phyloP scores from a whole-genome alignment of 23 tunicate species.

The Diplosoma virens region DNA sequence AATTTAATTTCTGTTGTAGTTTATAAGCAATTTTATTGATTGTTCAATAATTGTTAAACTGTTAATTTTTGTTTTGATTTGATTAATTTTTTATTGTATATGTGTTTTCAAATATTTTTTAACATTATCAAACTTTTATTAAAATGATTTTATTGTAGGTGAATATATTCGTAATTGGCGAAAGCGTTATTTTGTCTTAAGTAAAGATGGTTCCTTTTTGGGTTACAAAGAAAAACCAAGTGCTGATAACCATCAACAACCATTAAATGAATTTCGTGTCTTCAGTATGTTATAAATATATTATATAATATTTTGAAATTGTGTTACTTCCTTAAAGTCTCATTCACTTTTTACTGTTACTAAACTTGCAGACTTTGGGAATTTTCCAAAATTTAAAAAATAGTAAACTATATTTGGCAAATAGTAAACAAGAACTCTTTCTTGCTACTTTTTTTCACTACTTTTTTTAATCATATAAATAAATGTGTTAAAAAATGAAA shows the following conservation, averaged over 20 bases:
- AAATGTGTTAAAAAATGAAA: too few species aligned
- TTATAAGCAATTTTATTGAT: too few species aligned
- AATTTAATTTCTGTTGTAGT: too few species aligned
- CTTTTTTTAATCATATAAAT: too few species aligned
- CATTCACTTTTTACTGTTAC: too few species aligned
- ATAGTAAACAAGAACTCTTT: too few species aligned
- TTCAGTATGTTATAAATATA: constrained; percentile 42
- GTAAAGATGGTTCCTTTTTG: constrained; percentile 89
- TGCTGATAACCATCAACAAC: constrained; percentile 76
- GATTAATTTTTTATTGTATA: not conserved
- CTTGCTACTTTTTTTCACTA: too few species aligned
- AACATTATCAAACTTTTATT: not conserved
- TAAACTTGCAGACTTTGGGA: too few species aligned
- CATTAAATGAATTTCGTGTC: constrained; percentile 90
- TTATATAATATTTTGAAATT: not conserved
- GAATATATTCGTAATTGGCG: constrained; percentile 95
- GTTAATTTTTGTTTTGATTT: too few species aligned
- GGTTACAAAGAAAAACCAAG: constrained; percentile 89
- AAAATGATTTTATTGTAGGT: constrained; percentile 30
- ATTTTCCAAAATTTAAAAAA: too few species aligned
- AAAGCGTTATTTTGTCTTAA: constrained; percentile 70
- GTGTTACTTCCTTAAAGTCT: too few species aligned
- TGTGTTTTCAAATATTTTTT: not conserved
- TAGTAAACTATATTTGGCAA: not conserved
- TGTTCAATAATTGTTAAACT: too few species aligned